A percentile compares a stretch with the other conserved stretches of the same genome.
Conservation (phyloP, 1,140 invertebrate genomes). For the Pachypeltis micranthus region DNA sequence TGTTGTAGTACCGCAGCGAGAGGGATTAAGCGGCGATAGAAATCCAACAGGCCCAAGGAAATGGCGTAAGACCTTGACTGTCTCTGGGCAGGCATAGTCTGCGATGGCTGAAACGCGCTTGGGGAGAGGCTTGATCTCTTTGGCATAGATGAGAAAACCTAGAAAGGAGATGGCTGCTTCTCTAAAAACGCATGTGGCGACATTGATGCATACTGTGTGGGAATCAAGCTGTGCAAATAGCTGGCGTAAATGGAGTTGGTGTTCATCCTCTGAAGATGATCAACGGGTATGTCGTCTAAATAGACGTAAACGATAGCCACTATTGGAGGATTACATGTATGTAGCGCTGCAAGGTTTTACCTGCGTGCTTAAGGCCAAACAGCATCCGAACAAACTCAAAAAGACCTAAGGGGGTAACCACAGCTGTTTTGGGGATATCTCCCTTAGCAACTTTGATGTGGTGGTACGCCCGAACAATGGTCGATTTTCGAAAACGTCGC, state of each 20-base stretch:
- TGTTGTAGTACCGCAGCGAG: slow-evolving; percentile 25
- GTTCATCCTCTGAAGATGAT: slow-evolving; percentile 26
- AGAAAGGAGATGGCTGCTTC: slow-evolving; percentile 30
- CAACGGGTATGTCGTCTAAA: slow-evolving; percentile 33
- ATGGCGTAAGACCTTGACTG: slow-evolving; percentile 25
- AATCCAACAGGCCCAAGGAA: slow-evolving; percentile 34
- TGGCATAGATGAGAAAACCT: slow-evolving; percentile 27
- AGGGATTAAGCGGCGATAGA: slow-evolving; percentile 29
- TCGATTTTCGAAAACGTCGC: slow-evolving; percentile 38
- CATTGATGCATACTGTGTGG: slow-evolving; percentile 30
- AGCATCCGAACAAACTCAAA: slow-evolving; percentile 18
- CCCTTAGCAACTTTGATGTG: slow-evolving; percentile 32
- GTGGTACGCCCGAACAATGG: slow-evolving; percentile 37
- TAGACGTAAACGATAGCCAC: slow-evolving; percentile 31
- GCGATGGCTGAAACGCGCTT: slow-evolving; percentile 24
- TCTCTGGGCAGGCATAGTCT: slow-evolving; percentile 24
- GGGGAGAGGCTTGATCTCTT: slow-evolving; percentile 28
- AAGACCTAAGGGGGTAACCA: slow-evolving; percentile 16
- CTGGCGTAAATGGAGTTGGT: no score
- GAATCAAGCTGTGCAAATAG: slow-evolving; percentile 26
- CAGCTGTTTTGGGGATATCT: slow-evolving; percentile 26
- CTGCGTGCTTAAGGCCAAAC: slow-evolving; percentile 33
- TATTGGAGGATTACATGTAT: slow-evolving; percentile 36
- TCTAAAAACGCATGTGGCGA: no score
- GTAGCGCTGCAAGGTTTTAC: slow-evolving; percentile 38